A percentile compares a stretch with the other conserved stretches of the same genome.
phyloP scores from a whole-genome alignment of 2,113 vertebrate species.

The Leptodactylus fuscus region DNA sequence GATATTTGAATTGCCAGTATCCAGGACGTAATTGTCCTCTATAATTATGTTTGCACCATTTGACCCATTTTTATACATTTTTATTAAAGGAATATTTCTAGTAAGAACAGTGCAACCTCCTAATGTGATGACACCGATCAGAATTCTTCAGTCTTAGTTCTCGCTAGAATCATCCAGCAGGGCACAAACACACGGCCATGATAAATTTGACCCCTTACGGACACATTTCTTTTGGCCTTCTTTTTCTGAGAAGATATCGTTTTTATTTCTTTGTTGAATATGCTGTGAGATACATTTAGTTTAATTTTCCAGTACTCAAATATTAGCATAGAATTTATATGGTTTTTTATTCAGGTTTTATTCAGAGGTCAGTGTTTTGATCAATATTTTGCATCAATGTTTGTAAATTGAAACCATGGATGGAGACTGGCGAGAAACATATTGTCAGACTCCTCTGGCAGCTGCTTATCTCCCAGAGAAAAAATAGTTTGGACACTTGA shows the following conservation, averaged over 20 bases:
- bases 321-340: too few species aligned
- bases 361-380: too few species aligned
- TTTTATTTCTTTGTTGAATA: too few species aligned
- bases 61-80: not conserved
- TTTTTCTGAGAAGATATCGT: not conserved
- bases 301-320: too few species aligned
- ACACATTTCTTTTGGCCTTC: not conserved
- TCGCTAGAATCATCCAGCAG: not conserved
- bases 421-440: too few species aligned
- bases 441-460: too few species aligned
- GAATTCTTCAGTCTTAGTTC: not conserved
- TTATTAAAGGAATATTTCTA: not conserved
- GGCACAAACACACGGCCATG: not conserved
- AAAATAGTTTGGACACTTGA: too few species aligned
- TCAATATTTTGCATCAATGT: too few species aligned
- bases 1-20: not conserved
- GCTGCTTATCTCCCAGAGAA: too few species aligned
- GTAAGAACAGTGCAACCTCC: not conserved
- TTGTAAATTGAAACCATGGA: too few species aligned
- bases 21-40: not conserved
- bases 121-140: not conserved
- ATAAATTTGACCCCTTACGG: not conserved
- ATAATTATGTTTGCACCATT: conserved; percentile 12
- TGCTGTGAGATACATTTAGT: too few species aligned
- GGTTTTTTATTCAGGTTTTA: too few species aligned